These are phyloP conservation scores for Euphonia xanthogaster DNA, from an alignment of 2,797 vertebrate genomes.

Conservation along the genomic window DNA sequence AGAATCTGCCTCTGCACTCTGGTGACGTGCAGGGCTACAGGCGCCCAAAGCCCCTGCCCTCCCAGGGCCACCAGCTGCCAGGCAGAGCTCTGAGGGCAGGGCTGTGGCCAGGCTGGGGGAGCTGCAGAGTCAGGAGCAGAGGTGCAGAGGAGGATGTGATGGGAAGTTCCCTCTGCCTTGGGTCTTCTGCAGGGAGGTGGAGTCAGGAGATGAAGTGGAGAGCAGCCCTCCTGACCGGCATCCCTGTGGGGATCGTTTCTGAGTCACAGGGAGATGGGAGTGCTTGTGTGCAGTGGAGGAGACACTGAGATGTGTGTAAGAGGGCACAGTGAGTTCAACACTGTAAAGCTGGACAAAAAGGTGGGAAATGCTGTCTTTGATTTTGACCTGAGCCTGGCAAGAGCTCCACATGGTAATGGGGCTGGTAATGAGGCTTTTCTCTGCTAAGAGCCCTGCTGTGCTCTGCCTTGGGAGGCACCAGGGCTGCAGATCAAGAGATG, in stretches of 20 bases:
- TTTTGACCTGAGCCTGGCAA: not conserved
- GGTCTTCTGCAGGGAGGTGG: not conserved
- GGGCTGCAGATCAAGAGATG: not conserved
- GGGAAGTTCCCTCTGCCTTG: not conserved
- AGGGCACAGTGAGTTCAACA: not conserved
- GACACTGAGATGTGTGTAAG: not conserved
- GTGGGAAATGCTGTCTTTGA: not conserved
- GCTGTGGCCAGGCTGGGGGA: not conserved
- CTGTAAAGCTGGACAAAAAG: not conserved
- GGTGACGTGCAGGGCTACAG: rapidly evolving
- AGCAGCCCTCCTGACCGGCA: not conserved
- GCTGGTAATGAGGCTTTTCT: not conserved
- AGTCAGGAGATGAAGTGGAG: not conserved
- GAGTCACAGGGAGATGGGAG: not conserved
- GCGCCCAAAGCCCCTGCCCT: not conserved
- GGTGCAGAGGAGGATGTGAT: not conserved
- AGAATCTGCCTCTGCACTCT: rapidly evolving
- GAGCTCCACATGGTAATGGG: not conserved
- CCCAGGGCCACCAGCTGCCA: not conserved
- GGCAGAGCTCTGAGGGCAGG: not conserved
- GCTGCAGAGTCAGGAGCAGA: not conserved
- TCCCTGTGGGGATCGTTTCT: not conserved
- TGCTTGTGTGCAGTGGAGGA: not conserved
- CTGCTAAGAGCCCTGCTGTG: not conserved
- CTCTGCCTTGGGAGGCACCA: not conserved